Base-by-base conservation (phyloP, 2,113 vertebrate genomes). In the Fulica atra region DNA sequence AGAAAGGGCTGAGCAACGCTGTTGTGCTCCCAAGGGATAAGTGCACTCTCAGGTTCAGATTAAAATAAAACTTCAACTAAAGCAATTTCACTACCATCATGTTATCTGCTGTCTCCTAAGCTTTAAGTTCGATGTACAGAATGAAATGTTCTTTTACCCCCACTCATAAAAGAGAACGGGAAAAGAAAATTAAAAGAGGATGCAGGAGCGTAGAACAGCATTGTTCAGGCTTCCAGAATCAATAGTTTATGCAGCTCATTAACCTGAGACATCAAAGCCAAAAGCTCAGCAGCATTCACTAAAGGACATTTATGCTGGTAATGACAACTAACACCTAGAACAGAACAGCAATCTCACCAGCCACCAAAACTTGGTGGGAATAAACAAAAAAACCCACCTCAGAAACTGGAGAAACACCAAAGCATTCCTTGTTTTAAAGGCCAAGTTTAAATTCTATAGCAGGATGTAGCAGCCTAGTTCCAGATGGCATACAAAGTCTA, bases 11-110 rank as follows among this genome's bases (percentile, higher is more conserved):
- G 3, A 24, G 20, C 17, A 72, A 16, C 0, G 0, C 2, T 70
- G 18, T 9, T 74, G 14, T 33, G 33, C 21, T 60, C 77, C 38
- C 25, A 68, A 50, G 4, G 6, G 18, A 3, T 42, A 65, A 48
- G 9, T 35, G 4, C 0, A 0, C 29, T 31, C 38, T 61, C 0
- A 0, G 44, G 36, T 44, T 63, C 60, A 81, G 5, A 74, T 25
- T 13, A 74, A 74, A 96, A 50, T 15, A 65, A 51, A 69, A 65
- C 7, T 36, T 20, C 29, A 46, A 90, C 23, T 51, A 53, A 31
- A 78, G 53, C 11, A 86, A 63, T 44, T 72, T 63, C 11, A 8
- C 35, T 33, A 16, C 46, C 46, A 40, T 20, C 20, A 20, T 35
- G 33, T 13, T 17, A 53, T 28, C 40, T 25, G 17, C 33, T 42